A percentile compares a stretch with the other conserved stretches of the same genome.
phyloP scores from a whole-genome alignment of 2,888 invertebrate species.

The Spilosoma lubricipeda region DNA sequence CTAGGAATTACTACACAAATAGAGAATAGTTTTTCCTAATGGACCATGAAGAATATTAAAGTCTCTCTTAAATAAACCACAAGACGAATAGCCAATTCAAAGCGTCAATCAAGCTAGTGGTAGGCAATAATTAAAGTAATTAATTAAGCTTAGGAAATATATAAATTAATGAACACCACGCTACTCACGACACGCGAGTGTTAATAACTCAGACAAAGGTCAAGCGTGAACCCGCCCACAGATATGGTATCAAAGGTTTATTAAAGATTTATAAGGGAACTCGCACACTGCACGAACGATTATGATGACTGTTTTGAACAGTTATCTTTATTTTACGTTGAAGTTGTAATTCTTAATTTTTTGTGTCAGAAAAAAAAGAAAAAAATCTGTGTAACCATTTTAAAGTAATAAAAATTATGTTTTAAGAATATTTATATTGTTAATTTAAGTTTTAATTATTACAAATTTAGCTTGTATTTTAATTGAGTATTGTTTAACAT shows the following conservation, averaged over 20 bases:
- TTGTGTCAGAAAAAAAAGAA: background rate
- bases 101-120: conserved; percentile 54
- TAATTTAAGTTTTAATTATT: background rate
- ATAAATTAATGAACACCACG: conserved; percentile 67
- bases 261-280: conserved; percentile 35
- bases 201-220: conserved; percentile 62
- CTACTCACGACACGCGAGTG: conserved; percentile 67
- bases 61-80: conserved; percentile 7
- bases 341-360: background rate
- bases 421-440: background rate
- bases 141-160: conserved; percentile 71
- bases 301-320: background rate
- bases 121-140: conserved; percentile 70
- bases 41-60: conserved; percentile 2
- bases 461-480: background rate
- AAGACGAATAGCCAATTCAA: conserved; percentile 43
- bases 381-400: background rate
- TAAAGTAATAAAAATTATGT: background rate
- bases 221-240: conserved; percentile 59
- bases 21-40: background rate
- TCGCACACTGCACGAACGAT: conserved; percentile 14
- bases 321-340: background rate
- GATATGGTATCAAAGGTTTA: conserved; percentile 39
- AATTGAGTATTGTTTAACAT: background rate
- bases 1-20: background rate